Evolutionary conservation across 1,140 invertebrate species (phyloP), one percentile per base, ranked within the genome.

Genomic region (Pissodes strobi): DNA sequence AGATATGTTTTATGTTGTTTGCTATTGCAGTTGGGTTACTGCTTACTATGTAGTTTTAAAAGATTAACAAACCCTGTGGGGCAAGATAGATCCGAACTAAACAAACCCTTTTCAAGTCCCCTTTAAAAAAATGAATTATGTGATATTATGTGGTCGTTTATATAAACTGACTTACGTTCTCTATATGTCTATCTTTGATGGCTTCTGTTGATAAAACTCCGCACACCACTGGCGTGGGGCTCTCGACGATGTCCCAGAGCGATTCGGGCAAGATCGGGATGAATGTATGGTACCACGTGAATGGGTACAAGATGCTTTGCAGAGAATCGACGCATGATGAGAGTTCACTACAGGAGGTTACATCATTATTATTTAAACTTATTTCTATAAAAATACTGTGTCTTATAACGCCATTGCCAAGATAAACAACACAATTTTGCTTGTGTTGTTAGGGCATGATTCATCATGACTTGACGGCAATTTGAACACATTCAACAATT

Each of bases 231-330:
- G 91, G 91, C 30, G 89, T 85, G 1, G 91, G 90, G 2, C 89
- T 86, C 67, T 88, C 85, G 18, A 88, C 79, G 18, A 92, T 83
- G 60, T 90, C 90, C 63, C 87, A 79, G 69, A 92, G 84, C 51
- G 83, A 81, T 4, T 82, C 71, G 0, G 91, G 90, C n/a, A 93
- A 78, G 38, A 88, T 82, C 1, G 90, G 87, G 22, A 93, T 87
- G 30, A 91, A 84, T 0, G 89, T 89, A 71, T 93, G 89, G 51
- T 89, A 89, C 91, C 91, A 93, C 13, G 82, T 81, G 74, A 93
- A 91, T 17, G 91, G 90, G 79, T 90, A 91, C 15, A 94, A 77
- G n/a, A 90, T 82, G 27, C 84, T 84, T 64, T 87, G 84, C 2
- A 93, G 74, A 0, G 88, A 90, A 77, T 91, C 87, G 49, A 92